Percentiles rank a stretch among this genome's conserved stretches.
Evolutionary conservation across 1,140 invertebrate species (phyloP).

Genomic region (Agrypnia vestita): DNA sequence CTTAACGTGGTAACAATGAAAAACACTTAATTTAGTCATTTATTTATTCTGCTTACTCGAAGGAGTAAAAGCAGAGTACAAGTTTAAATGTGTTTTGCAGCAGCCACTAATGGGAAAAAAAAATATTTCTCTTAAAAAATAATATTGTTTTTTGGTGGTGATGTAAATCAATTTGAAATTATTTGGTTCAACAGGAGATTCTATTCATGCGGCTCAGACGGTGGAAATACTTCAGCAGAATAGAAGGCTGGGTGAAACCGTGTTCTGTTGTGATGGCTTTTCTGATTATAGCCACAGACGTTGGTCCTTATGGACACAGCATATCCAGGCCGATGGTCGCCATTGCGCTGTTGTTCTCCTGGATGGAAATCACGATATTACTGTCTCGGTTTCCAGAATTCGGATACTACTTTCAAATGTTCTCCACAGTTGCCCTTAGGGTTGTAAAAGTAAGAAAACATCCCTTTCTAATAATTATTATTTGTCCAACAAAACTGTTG

Average conservation of each 20-base stretch:
- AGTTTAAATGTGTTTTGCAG: no score
- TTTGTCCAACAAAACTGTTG: no score
- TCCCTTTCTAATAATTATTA: no score
- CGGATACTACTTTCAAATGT: slow-evolving; percentile 74
- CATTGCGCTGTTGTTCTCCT: slow-evolving; percentile 70
- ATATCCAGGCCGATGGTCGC: slow-evolving; percentile 73
- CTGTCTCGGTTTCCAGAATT: slow-evolving; percentile 73
- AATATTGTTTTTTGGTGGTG: no score
- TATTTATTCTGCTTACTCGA: no score
- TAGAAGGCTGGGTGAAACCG: slow-evolving; percentile 72
- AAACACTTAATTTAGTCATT: no score
- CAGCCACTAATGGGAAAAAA: no score
- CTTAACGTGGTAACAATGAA: no score
- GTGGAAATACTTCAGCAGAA: slow-evolving; percentile 67
- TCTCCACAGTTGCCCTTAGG: slow-evolving; percentile 71
- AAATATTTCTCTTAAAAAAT: no score
- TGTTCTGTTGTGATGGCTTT: slow-evolving; percentile 65
- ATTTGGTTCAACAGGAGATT: slow-evolving; percentile 64
- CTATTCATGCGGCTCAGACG: slow-evolving; percentile 68
- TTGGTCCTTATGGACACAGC: slow-evolving; percentile 59
- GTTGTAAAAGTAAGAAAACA: slow-evolving; percentile 65
- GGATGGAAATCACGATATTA: slow-evolving; percentile 73
- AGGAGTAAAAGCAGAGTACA: no score
- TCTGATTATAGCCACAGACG: slow-evolving; percentile 61
- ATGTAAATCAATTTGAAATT: not conserved